Base-by-base conservation (phyloP, 2,113 vertebrate species). In the Dipodomys stephensi region DNA sequence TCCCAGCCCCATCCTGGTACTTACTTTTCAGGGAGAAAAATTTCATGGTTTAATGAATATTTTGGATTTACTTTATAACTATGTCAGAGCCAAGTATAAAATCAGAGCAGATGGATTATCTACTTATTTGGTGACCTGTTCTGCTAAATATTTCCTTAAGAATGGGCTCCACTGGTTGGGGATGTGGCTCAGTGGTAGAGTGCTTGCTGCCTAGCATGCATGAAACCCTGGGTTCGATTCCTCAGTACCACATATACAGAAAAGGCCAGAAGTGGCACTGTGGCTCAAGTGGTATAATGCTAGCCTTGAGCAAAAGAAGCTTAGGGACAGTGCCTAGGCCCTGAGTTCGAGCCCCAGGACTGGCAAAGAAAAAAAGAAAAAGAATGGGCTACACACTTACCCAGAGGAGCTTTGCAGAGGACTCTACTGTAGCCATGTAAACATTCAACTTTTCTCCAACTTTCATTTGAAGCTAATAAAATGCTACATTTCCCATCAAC, bases 351-450 rank as follows among this genome's bases (percentile, higher is more conserved):
- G 39, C 39, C 39, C 39, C 39, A 39, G 39, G 39, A 39, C 39
- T 39, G 39, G 39, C 39, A 39, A 39, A 39, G 5, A 39, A 39
- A 39, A 39, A 39, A 39, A 39, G 0, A 39, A 39, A 39, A 39
- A 96, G 67, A 89, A 77, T 4, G 95, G 8, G 68, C 23, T 22
- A 82, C 32, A 73, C 93, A 98, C 98, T 27, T 98, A 99, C 99
- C 96, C 92, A 98, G 94, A 93, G 98, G 97, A 27, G 98, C 98
- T 98, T 99, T 99, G 97, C 99, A 99, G 96, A 99, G 98, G n/a
- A 99, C 98, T 87, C 99, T 99, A 89, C 98, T 99, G 82, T 85
- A 93, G 85, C 98, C 98, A 1, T 3, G 73, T 1, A 91, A 81
- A 96, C 99, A 99, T 96, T 97, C 98, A 67, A 98, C 98, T 86